Evolutionary conservation across 2,113 vertebrate species (phyloP), one percentile per base, ranked within the genome.

Genomic region (Mesocricetus auratus): DNA sequence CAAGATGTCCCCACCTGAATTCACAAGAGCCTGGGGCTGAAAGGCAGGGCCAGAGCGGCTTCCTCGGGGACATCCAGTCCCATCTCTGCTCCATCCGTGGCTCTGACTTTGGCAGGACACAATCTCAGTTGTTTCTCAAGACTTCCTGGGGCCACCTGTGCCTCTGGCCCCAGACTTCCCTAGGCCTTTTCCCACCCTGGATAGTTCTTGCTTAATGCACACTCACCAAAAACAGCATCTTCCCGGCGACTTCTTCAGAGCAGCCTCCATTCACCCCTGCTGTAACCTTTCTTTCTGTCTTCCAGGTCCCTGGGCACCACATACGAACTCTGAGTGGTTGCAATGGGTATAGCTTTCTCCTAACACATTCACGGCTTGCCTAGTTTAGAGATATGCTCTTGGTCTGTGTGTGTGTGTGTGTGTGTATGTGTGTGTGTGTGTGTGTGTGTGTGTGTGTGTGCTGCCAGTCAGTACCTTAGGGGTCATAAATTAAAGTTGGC

Each of bases 1-100:
- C 82, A 95, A 90, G 39, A 75, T 87, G 77, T 96, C 81, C 91
- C 89, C 86, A 93, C 86, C 97, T 96, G 96, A 97, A 95, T 96
- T 96, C 96, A 92, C 92, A 95, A 77, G 90, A 91, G 92, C 87
- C 85, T 74, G 66, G 77, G 87, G 83, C 82, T 88, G 88, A 92
- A 94, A 96, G 74, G 73, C 47, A 79, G 45, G 81, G 39, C 89
- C 42, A 9, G 79, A 75, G 68, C 17, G 22, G 53, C 83, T 45
- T 68, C 26, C 88, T 58, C 77, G 36, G 64, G 50, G 79, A 47
- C 4, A 3, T 36, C 47, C 22, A 36, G 53, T 19, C 24, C 16
- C 53, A 8, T 39, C 10, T 53, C 45, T 73, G 50, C 39, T 24
- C 33, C 3, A 0, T 29, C 88, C 19, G 86, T 1, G 17, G 12